Percentiles rank a stretch among this genome's conserved stretches.
phyloP scores from a whole-genome alignment of 92 coral and sea anemone genomes.

The Siderastrea radians region DNA sequence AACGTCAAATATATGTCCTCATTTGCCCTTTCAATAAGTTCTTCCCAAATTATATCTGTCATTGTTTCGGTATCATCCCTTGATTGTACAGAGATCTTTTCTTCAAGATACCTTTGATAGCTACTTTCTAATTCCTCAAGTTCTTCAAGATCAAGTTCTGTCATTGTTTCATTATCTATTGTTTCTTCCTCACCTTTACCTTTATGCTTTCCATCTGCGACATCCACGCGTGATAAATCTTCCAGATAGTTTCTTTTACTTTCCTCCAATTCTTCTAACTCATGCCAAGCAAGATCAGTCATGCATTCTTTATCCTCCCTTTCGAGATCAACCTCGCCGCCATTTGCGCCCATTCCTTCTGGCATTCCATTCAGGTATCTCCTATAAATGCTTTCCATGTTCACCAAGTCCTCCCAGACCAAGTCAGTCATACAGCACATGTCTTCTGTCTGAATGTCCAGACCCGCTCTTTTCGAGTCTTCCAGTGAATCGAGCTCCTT shows the following conservation, averaged over 20 bases:
- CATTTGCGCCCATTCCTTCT: not conserved
- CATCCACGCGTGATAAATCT: slow-evolving; percentile 4
- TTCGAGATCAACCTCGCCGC: not conserved
- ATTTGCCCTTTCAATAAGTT: slow-evolving; percentile 27
- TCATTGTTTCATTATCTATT: slow-evolving; percentile 62
- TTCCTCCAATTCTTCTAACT: slow-evolving; percentile 57
- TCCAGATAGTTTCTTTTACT: slow-evolving; percentile 38
- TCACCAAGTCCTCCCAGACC: slow-evolving; percentile 55
- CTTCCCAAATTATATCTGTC: slow-evolving; percentile 46
- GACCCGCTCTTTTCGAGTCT: not conserved
- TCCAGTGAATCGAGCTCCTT: slow-evolving; percentile 21
- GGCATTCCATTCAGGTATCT: slow-evolving; percentile 23
- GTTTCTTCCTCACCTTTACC: slow-evolving; percentile 48
- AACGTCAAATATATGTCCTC: slow-evolving; percentile 8
- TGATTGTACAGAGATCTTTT: not conserved
- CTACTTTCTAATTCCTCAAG: slow-evolving; percentile 38
- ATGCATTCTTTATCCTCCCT: slow-evolving; percentile 50
- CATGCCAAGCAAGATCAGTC: slow-evolving; percentile 75
- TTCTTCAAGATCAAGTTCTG: slow-evolving; percentile 62
- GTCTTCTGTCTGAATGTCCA: slow-evolving; percentile 31
- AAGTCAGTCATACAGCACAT: slow-evolving; percentile 69
- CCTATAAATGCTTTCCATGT: slow-evolving; percentile 54
- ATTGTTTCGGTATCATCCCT: slow-evolving; percentile 18
- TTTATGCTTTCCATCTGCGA: not conserved
- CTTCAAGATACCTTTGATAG: slow-evolving; percentile 9